Conservation (phyloP, 2,113 vertebrate genomes). For the Perccottus glenii region DNA sequence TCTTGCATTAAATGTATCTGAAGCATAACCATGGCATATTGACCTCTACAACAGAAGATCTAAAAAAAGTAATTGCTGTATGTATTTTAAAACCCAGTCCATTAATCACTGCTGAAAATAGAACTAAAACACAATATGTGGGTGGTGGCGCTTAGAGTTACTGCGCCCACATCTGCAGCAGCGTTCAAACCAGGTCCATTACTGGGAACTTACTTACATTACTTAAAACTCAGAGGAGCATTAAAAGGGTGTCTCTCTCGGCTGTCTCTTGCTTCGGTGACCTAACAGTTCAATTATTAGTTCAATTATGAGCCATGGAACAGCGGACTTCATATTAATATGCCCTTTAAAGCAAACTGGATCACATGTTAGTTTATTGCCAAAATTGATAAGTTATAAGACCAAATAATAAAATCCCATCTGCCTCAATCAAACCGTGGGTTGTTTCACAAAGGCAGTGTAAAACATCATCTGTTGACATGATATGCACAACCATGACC, state of each 20-base stretch:
- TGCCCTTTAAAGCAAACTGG: slow-evolving; percentile 37
- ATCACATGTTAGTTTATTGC: slow-evolving; percentile 10
- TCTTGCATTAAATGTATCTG: neutral
- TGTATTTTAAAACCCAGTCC: neutral
- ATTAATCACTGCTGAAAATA: slow-evolving; percentile 3
- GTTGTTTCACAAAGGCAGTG: slow-evolving; percentile 13
- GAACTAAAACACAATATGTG: neutral
- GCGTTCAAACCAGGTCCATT: slow-evolving; percentile 34
- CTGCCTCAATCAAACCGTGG: slow-evolving; percentile 39
- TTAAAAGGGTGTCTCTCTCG: slow-evolving; percentile 38
- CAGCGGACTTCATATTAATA: slow-evolving; percentile 2
- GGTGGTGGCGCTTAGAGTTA: neutral
- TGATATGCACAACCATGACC: slow-evolving; percentile 11
- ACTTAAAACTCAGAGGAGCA: slow-evolving; percentile 32
- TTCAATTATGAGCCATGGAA: slow-evolving; percentile 26
- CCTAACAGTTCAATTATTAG: slow-evolving; percentile 12
- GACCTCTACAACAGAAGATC: neutral
- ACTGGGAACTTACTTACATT: slow-evolving; percentile 24
- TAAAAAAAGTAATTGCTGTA: neutral
- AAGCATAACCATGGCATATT: neutral
- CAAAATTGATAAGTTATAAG: slow-evolving; percentile 13
- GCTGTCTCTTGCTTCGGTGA: slow-evolving; percentile 8
- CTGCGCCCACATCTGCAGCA: neutral
- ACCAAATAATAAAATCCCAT: slow-evolving; percentile 28
- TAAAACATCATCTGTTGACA: slow-evolving; percentile 2